Evolutionary conservation across 2,113 vertebrate genomes (phyloP).

Genomic region (Pica pica): DNA sequence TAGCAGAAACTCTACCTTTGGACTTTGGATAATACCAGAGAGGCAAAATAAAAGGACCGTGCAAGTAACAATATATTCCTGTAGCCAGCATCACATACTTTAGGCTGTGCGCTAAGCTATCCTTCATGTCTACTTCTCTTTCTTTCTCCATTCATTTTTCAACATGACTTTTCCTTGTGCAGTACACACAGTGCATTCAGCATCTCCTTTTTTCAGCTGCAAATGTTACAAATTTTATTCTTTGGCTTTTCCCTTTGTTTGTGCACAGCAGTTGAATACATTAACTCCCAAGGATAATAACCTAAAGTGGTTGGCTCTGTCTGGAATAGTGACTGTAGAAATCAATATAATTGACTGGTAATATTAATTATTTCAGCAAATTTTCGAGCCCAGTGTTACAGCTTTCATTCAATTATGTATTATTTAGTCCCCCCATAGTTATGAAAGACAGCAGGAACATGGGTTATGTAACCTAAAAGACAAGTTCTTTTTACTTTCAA

Average conservation of each 20-base stretch:
- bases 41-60: not conserved
- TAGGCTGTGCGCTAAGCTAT: not conserved
- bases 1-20: not conserved
- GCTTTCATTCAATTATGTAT: not conserved
- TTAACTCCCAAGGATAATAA: slow-evolving; percentile 8
- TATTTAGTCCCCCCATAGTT: not conserved
- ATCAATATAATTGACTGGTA: not conserved
- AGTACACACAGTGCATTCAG: not conserved
- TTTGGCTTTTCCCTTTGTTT: slow-evolving; percentile 5
- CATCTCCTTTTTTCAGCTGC: not conserved
- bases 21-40: not conserved
- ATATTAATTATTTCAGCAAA: slow-evolving; percentile 34
- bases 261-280: not conserved
- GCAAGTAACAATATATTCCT: not conserved
- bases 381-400: not conserved
- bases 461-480: not conserved
- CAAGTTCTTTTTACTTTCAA: not conserved
- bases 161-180: not conserved
- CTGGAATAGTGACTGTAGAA: slow-evolving; percentile 3
- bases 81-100: not conserved
- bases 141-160: not conserved
- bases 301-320: not conserved
- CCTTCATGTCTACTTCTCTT: not conserved
- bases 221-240: slow-evolving; percentile 15
- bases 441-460: not conserved